Conservation (phyloP, 2,797 vertebrate species). For the Argentina silus region DNA sequence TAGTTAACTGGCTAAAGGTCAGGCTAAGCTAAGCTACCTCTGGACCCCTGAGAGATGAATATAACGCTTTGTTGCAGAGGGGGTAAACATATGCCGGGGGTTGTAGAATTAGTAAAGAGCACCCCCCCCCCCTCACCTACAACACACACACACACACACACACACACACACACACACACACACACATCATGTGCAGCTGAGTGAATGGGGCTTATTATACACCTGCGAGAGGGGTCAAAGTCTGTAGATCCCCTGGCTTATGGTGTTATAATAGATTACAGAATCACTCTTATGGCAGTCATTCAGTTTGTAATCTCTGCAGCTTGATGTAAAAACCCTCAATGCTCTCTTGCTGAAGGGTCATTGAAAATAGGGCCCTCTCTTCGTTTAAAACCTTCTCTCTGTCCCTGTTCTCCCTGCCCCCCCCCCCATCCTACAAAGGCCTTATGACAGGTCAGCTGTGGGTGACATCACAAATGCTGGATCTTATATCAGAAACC, state of each 20-base stretch:
- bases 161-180: conserved; percentile 52
- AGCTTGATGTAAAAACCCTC: conserved; percentile 65
- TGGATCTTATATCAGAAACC: conserved; percentile 85
- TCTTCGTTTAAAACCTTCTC: conserved; percentile 1
- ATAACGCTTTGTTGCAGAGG: conserved; percentile 88
- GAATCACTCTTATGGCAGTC: conserved; percentile 92
- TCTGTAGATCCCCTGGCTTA: conserved; percentile 91
- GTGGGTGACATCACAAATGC: conserved; percentile 85
- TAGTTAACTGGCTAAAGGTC: conserved; percentile 86
- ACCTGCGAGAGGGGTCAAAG: conserved; percentile 92
- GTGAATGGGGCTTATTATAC: conserved; percentile 91
- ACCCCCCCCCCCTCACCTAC: conserved; percentile 35
- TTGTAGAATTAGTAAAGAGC: conserved; percentile 81
- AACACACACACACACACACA: conserved; percentile 9
- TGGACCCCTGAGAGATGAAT: conserved; percentile 86
- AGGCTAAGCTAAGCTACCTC: conserved; percentile 81
- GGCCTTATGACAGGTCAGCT: conserved; percentile 93
- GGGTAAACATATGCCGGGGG: conserved; percentile 85
- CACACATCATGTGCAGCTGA: conserved; percentile 79
- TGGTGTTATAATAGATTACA: conserved; percentile 95
- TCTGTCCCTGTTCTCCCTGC: conserved; percentile 34
- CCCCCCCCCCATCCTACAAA: conserved; percentile 56
- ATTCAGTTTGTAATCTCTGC: conserved; percentile 85
- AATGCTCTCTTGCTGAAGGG: conserved; percentile 56
- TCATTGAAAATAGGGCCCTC: conserved; percentile 67